These are phyloP conservation scores for Macroteleia sp. DNA, from an alignment of 2,888 invertebrate genomes.

Conservation along the genomic window DNA sequence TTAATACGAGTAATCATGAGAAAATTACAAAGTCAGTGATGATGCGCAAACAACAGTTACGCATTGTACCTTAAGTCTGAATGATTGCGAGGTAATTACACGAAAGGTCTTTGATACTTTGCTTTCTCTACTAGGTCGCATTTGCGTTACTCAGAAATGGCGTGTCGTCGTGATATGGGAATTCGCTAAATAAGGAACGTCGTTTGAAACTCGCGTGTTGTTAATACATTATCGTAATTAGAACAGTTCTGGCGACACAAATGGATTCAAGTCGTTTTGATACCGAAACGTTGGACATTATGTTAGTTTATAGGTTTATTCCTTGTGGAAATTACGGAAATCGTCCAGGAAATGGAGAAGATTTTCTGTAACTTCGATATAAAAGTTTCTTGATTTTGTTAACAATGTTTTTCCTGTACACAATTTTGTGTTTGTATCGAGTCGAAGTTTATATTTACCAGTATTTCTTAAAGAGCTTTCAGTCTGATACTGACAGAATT, in stretches of 20 bases:
- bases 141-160: constrained; percentile 30
- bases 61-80: too few species aligned
- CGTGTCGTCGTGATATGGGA: constrained; percentile 33
- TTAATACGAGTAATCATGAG: too few species aligned
- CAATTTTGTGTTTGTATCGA: too few species aligned
- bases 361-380: too few species aligned
- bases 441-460: too few species aligned
- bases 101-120: constrained; percentile 9
- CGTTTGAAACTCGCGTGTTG: constrained; percentile 37
- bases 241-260: constrained; percentile 39
- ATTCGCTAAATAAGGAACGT: constrained; percentile 39
- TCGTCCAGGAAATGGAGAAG: too few species aligned
- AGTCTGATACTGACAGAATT: too few species aligned
- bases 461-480: too few species aligned
- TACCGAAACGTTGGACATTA: neutral
- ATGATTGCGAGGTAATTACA: constrained; percentile 11
- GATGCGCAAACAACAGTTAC: too few species aligned
- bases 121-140: constrained; percentile 11
- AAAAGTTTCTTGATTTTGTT: too few species aligned
- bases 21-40: too few species aligned
- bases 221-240: constrained; percentile 51
- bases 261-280: constrained; percentile 22
- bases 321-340: constrained; percentile 4
- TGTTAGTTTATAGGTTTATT: neutral
- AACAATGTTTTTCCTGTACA: too few species aligned